Percentiles rank a stretch among this genome's conserved stretches.
Evolutionary conservation across 1,140 invertebrate species (phyloP).

Genomic region (Lutraria rhynchaena): DNA sequence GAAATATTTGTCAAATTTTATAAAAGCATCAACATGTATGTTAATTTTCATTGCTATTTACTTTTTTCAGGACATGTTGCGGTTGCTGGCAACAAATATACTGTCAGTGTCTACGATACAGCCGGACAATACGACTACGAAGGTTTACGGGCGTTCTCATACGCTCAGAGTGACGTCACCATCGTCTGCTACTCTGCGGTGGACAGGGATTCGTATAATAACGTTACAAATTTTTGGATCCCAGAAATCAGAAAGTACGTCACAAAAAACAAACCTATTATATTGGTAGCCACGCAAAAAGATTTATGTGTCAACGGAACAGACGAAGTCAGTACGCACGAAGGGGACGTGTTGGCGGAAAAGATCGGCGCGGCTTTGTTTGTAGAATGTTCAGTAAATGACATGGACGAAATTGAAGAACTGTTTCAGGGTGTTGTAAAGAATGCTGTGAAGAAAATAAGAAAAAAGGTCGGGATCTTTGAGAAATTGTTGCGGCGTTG

Average conservation of each 20-base stretch:
- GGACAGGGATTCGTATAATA: conserved; percentile 98
- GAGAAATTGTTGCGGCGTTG: conserved; percentile 35
- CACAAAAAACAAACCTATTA: conserved; percentile 87
- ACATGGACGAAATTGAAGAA: conserved; percentile 94
- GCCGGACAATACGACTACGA: conserved; percentile 51
- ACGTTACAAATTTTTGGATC: conserved; percentile 93
- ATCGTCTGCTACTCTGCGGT: conserved; percentile 99
- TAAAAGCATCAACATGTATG: too few species aligned
- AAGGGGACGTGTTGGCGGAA: conserved; percentile 89
- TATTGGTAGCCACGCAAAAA: conserved; percentile 87
- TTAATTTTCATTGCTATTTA: too few species aligned
- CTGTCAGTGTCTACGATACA: conserved; percentile 44
- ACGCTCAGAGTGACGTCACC: conserved; percentile 91
- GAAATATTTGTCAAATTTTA: too few species aligned
- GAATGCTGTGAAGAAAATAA: conserved; percentile 85
- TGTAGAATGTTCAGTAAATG: conserved; percentile 94
- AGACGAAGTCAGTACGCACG: conserved; percentile 85
- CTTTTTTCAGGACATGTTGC: conserved; percentile 19
- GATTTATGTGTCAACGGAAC: conserved; percentile 86
- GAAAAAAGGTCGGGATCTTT: conserved; percentile 69
- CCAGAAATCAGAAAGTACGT: conserved; percentile 83
- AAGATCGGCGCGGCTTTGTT: conserved; percentile 90
- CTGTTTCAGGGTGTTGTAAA: conserved; percentile 94
- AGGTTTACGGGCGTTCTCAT: conserved; percentile 37
- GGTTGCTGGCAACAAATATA: conserved; percentile 29